Evolutionary conservation across 2,113 vertebrate genomes (phyloP).

Genomic region (Phalacrocorax pelagicus): DNA sequence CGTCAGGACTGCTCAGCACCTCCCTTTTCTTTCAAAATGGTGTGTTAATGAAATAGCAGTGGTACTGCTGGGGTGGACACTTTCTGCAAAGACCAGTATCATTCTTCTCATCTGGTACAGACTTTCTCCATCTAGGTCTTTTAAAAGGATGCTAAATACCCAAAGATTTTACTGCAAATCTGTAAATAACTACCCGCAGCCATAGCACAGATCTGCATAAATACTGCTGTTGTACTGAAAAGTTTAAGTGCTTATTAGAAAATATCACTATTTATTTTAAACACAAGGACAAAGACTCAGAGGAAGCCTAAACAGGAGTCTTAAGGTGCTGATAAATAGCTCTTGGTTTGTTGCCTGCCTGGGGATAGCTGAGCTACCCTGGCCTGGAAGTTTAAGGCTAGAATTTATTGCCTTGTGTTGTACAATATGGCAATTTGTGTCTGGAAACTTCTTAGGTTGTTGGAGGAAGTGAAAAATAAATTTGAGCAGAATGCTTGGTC

Average conservation of each 20-base stretch:
- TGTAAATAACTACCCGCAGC: not conserved
- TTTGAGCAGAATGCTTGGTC: constrained; percentile 3
- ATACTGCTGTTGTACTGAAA: not conserved
- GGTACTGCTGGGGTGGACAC: not conserved
- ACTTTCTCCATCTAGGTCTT: not conserved
- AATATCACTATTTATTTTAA: not conserved
- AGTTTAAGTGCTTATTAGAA: not conserved
- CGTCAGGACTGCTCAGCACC: not conserved
- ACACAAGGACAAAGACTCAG: not conserved
- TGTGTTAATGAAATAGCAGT: not conserved
- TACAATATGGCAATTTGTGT: not conserved
- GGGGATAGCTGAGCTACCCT: not conserved
- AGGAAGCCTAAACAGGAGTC: not conserved
- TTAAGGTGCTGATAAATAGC: not conserved
- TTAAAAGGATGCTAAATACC: not conserved
- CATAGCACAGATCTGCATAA: not conserved
- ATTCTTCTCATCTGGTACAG: not conserved
- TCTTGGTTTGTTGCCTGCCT: not conserved
- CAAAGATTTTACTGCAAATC: not conserved
- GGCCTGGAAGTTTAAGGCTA: not conserved
- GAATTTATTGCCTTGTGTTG: not conserved
- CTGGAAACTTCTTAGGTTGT: not conserved
- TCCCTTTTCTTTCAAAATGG: not conserved
- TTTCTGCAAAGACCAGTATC: not conserved
- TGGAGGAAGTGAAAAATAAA: constrained; percentile 23